These are phyloP conservation scores for Zaprionus vittiger DNA, from an alignment of 1,140 invertebrate genomes.

Conservation along the genomic window DNA sequence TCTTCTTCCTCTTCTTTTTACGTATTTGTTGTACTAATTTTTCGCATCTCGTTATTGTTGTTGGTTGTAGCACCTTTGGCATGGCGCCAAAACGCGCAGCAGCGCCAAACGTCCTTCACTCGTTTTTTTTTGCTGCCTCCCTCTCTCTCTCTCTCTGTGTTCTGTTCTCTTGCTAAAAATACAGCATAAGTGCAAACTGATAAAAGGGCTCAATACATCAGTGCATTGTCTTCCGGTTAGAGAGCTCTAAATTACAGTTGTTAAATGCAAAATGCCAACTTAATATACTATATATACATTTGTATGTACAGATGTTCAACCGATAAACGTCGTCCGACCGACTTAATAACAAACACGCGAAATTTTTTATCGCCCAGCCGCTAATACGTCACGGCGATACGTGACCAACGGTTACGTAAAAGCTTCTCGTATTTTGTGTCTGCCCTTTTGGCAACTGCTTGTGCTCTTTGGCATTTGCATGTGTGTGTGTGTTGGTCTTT, in stretches of 20 bases:
- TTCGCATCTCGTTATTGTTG: conserved; percentile 8
- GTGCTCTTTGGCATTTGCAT: not conserved
- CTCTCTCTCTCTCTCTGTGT: not conserved
- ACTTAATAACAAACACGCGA: conserved; percentile 71
- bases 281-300: conserved; percentile 13
- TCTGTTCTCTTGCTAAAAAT: conserved; percentile 38
- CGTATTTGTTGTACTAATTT: conserved; percentile 14
- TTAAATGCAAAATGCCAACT: conserved; percentile 19
- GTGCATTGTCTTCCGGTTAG: conserved; percentile 19
- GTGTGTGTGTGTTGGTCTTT: not conserved
- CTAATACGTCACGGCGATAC: conserved; percentile 70
- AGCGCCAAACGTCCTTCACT: conserved; percentile 38
- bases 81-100: conserved; percentile 40
- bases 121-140: not conserved
- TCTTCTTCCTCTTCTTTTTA: conserved; percentile 9
- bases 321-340: conserved; percentile 28
- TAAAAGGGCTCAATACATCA: conserved; percentile 27
- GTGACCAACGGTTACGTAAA: conserved; percentile 71
- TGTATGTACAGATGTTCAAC: not conserved
- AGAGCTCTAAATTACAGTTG: not conserved
- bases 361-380: conserved; percentile 65
- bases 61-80: conserved; percentile 30
- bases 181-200: conserved; percentile 19
- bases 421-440: conserved; percentile 14
- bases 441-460: conserved; percentile 48